Evolutionary conservation across 2,888 invertebrate species (phyloP).

Genomic region (Phania funesta): DNA sequence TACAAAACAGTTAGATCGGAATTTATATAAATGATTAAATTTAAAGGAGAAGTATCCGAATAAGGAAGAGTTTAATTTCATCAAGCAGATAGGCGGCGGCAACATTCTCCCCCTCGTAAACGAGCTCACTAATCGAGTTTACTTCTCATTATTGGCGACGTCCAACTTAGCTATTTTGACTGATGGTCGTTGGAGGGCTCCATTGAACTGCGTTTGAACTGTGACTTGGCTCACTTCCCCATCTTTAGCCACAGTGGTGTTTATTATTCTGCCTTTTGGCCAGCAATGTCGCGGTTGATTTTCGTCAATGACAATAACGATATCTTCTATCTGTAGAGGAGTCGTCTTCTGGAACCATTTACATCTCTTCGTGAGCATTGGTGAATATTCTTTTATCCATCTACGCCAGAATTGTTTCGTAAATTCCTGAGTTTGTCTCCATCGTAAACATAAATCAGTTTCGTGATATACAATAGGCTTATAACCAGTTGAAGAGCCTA

Average conservation of each 20-base stretch:
- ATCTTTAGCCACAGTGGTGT: conserved; percentile 35
- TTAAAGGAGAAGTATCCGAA: too few relatives aligned
- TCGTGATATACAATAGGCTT: conserved; percentile 24
- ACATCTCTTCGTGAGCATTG: conserved; percentile 31
- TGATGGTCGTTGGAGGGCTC: conserved; percentile 4
- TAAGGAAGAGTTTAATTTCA: too few relatives aligned
- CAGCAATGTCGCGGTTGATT: conserved; percentile 46
- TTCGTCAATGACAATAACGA: conserved; percentile 54
- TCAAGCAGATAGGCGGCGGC: too few relatives aligned
- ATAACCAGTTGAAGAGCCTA: conserved; percentile 61
- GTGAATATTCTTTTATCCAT: conserved; percentile 53
- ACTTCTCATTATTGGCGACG: conserved; percentile 26
- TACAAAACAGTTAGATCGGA: too few relatives aligned
- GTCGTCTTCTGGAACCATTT: conserved; percentile 53
- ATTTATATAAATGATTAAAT: too few relatives aligned
- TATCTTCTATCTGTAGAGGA: conserved; percentile 38
- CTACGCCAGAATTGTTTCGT: neutral
- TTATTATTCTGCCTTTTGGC: conserved; percentile 53
- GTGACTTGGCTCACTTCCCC: conserved; percentile 52
- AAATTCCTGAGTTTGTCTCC: conserved; percentile 37
- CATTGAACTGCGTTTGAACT: conserved; percentile 16
- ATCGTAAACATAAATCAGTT: conserved; percentile 52
- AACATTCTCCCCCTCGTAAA: conserved; percentile 51
- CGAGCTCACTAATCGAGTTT: conserved; percentile 20
- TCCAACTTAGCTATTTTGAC: conserved; percentile 37